These are phyloP conservation scores for Megaleporinus macrocephalus DNA, from an alignment of 2,113 vertebrate species.

Conservation along the genomic window DNA sequence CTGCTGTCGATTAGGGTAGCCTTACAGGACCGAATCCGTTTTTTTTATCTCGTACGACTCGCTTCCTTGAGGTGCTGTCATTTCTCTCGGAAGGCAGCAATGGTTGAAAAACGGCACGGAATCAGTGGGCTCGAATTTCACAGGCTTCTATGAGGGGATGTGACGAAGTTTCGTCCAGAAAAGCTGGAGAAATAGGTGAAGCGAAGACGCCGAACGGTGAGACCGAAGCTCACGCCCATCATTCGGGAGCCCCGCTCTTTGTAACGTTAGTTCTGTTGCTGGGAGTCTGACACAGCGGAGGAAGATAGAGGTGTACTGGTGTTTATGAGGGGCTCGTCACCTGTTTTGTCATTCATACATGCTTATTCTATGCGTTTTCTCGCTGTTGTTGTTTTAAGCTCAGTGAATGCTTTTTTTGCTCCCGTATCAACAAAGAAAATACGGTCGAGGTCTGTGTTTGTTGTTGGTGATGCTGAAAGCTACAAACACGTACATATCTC, in stretches of 20 bases:
- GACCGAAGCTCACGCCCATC: slow-evolving; percentile 44
- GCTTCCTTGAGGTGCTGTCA: slow-evolving; percentile 46
- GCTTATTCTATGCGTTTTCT: not conserved
- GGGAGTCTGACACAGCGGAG: not conserved
- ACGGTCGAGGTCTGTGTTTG: not conserved
- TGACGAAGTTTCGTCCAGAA: slow-evolving; percentile 20
- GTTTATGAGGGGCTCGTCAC: not conserved
- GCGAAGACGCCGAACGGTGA: slow-evolving; percentile 55
- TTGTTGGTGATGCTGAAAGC: slow-evolving; percentile 2
- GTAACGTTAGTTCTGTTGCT: not conserved
- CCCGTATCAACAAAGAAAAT: not conserved
- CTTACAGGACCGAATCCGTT: slow-evolving; percentile 41
- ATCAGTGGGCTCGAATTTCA: not conserved
- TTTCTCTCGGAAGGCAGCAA: slow-evolving; percentile 36
- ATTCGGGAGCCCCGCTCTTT: not conserved
- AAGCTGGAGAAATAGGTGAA: slow-evolving; percentile 8
- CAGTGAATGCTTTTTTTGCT: not conserved
- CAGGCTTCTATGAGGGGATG: slow-evolving; percentile 3
- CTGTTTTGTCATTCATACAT: not conserved
- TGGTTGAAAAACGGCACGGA: slow-evolving; percentile 13
- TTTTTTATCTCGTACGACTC: slow-evolving; percentile 48
- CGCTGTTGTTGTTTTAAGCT: not conserved
- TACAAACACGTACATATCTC: not conserved
- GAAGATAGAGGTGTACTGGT: not conserved
- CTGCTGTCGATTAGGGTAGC: slow-evolving; percentile 48